Evolutionary conservation across 2,113 vertebrate species (phyloP), one percentile per base, ranked within the genome.

Genomic region (Myotis brandtii): DNA sequence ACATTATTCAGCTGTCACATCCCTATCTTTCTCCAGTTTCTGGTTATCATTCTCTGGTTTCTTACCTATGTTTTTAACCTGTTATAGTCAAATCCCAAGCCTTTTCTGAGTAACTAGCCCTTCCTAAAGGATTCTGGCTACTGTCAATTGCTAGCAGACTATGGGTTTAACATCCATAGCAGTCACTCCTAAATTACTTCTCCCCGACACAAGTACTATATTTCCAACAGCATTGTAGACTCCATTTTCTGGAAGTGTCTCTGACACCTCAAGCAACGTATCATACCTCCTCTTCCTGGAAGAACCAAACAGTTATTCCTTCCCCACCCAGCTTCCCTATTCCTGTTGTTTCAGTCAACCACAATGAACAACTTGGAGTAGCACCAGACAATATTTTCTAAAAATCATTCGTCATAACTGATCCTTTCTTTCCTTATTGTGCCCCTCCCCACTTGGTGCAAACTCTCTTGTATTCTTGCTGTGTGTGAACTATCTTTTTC

Each of bases 161-260:
- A 9, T 37, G 54, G 20, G 11, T 72, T 94, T 67, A 94, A 86
- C 32, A 62, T 48, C 27, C 46, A 21, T 40, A 86, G 10, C 56
- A 89, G 56, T 87, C 56, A 54, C 8, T 79, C 64, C 10, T 90
- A 82, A 86, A 91, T 85, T 69, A 80, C 84, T 92, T 87, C 34
- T 66, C 27, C 50, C 50, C 70, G 37, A 79, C 20, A 13, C 48
- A 67, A 80, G 43, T 40, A 80, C 69, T n/a, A 0, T 34, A 56
- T 87, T 77, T 92, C 64, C 59, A 80, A 73, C 5, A 85, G 13
- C 32, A 73, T n/a, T 25, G n/a, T 72, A 52, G 72, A 79, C 12
- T 34, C 20, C 8, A 3, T 70, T 84, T 90, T 72, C 67, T 80
- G 43, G 56, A 81, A 56, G 34, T 69, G 20, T 34, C 34, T 54